Conservation (phyloP, 2,888 invertebrate genomes). For the Pachydiplax longipennis region DNA sequence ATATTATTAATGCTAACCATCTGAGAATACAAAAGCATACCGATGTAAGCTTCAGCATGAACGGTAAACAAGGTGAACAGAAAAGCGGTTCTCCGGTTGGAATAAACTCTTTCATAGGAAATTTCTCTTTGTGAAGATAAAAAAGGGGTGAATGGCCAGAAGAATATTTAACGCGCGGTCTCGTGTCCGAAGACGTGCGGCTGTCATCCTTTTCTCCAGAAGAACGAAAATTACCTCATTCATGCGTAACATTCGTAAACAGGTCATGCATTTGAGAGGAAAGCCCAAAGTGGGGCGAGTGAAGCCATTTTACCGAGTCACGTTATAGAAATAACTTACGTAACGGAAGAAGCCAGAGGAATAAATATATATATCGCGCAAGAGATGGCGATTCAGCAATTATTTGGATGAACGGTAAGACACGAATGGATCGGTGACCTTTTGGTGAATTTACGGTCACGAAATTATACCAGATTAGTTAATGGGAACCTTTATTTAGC, state of each 20-base stretch:
- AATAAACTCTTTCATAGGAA: neutral
- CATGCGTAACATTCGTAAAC: neutral
- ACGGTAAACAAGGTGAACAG: neutral
- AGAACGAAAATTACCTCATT: neutral
- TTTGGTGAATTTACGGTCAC: too few relatives aligned
- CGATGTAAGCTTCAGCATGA: neutral
- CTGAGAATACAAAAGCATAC: too few relatives aligned
- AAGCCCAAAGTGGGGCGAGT: neutral
- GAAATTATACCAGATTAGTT: too few relatives aligned
- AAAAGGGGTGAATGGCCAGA: neutral
- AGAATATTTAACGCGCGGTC: neutral
- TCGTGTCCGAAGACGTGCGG: neutral
- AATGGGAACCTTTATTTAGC: too few relatives aligned
- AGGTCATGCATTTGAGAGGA: neutral
- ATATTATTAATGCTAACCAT: too few relatives aligned
- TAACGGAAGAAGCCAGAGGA: too few relatives aligned
- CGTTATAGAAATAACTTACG: too few relatives aligned
- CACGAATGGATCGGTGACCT: too few relatives aligned
- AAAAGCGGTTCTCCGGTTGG: neutral
- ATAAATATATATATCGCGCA: too few relatives aligned
- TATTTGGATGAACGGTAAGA: too few relatives aligned
- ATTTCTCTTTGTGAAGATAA: neutral
- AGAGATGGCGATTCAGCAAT: too few relatives aligned
- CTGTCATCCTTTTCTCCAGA: neutral
- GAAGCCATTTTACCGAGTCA: neutral